These are phyloP conservation scores for Drosophila elegans DNA, from an alignment of 1,140 invertebrate species.

Conservation along the genomic window DNA sequence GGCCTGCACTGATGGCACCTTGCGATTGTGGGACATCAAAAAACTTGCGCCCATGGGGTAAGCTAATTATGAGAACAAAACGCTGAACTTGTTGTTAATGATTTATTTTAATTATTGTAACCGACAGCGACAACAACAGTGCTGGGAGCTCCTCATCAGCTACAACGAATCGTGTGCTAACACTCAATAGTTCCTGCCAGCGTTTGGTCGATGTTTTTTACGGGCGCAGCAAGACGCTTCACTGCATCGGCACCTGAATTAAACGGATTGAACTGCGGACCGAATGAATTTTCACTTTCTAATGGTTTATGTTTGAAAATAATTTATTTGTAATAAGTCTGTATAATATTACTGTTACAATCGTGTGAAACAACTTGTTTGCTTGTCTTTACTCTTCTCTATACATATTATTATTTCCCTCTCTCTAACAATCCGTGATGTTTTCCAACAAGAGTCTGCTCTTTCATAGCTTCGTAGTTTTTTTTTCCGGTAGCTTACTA, in stretches of 20 bases:
- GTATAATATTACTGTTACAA: constrained; percentile 83
- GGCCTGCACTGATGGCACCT: constrained; percentile 91
- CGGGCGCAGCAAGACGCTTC: constrained; percentile 69
- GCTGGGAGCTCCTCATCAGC: constrained; percentile 61
- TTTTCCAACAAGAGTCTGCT: constrained; percentile 24
- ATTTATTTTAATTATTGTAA: too few relatives aligned
- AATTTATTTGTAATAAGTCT: constrained; percentile 82
- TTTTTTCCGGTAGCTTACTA: constrained; percentile 36
- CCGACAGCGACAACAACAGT: constrained; percentile 50
- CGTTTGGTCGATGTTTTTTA: constrained; percentile 81
- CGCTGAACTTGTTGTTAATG: neutral
- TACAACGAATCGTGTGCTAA: constrained; percentile 73
- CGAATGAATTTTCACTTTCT: constrained; percentile 21
- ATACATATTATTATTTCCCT: constrained; percentile 21
- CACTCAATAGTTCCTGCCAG: constrained; percentile 81
- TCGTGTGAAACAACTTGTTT: constrained; percentile 64
- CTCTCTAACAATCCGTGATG: constrained; percentile 32
- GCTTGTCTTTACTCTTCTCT: constrained; percentile 11
- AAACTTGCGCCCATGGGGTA: constrained; percentile 70
- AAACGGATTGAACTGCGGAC: neutral
- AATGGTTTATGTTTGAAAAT: constrained; percentile 71
- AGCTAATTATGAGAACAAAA: neutral
- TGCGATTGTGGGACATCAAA: constrained; percentile 89
- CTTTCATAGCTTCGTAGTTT: constrained; percentile 10
- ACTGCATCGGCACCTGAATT: constrained; percentile 74